Evolutionary conservation across 2,797 vertebrate genomes (phyloP).

Genomic region (Poecilia gillii): DNA sequence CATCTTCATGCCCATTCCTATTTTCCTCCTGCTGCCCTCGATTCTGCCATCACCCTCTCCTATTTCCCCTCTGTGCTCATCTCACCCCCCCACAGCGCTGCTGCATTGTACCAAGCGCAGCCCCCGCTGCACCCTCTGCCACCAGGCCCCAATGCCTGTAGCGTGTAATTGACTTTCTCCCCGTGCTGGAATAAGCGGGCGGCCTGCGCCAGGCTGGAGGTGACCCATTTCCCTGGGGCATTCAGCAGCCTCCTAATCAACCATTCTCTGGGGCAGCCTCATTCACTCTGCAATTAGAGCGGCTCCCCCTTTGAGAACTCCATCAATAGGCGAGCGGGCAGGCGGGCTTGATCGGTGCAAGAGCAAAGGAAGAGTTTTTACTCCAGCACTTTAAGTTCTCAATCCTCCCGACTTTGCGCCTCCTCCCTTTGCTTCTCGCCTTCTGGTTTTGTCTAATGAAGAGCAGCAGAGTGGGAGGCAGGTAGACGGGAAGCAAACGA

Average conservation of each 20-base stretch:
- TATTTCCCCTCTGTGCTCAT: slow-evolving; percentile 31
- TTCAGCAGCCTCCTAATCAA: slow-evolving; percentile 80
- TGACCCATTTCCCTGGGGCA: slow-evolving; percentile 85
- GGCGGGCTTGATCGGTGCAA: slow-evolving; percentile 40
- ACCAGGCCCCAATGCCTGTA: slow-evolving; percentile 76
- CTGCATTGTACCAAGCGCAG: slow-evolving; percentile 62
- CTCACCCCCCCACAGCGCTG: slow-evolving; percentile 56
- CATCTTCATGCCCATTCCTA: slow-evolving; percentile 30
- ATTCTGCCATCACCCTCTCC: slow-evolving; percentile 47
- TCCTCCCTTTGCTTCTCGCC: slow-evolving; percentile 24
- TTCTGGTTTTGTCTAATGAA: slow-evolving; percentile 55
- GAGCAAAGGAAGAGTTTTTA: slow-evolving; percentile 63
- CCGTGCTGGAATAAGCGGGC: slow-evolving; percentile 69
- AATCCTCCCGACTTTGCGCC: slow-evolving; percentile 49
- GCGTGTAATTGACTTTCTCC: slow-evolving; percentile 82
- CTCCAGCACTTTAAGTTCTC: slow-evolving; percentile 56
- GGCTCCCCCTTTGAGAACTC: slow-evolving; percentile 75
- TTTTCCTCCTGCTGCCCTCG: slow-evolving; percentile 29
- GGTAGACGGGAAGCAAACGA: slow-evolving; percentile 44
- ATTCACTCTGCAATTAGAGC: slow-evolving; percentile 80
- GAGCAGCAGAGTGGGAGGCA: slow-evolving; percentile 51
- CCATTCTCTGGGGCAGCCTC: slow-evolving; percentile 77
- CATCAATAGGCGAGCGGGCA: slow-evolving; percentile 72
- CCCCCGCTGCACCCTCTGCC: slow-evolving; percentile 64
- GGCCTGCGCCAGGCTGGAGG: slow-evolving; percentile 78